Evolutionary conservation across 1,140 invertebrate genomes (phyloP), one percentile per base, ranked within the genome.

Genomic region (Phthorimaea operculella): DNA sequence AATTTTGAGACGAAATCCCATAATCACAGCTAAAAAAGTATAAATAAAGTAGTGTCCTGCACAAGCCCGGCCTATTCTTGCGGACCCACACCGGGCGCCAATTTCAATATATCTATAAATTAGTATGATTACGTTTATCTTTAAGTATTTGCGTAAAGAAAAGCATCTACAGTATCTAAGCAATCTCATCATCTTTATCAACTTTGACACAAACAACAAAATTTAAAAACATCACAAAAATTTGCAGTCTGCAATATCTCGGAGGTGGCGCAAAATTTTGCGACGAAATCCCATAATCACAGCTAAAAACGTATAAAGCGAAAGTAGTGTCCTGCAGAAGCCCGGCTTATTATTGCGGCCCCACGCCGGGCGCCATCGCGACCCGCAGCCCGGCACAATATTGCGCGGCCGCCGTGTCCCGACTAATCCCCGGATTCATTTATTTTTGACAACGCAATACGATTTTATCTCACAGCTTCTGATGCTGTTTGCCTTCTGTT

Each of bases 391-490:
- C 21, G 21, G 21, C 68, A 81, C 79, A 79, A 81, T 82, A 82
- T 82, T 82, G 81, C 81, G 69, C 63, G 68, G 66, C 68, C 59
- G 21, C 72, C 74, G 74, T 80, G 76, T 78, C 72, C 76, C 70
- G 66, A 72, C 81, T 84, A 84, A 84, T 84, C 79, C 78, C 67
- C 62, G 76, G 78, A 84, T 84, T 84, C 81, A 84, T 84, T 84
- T 84, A 84, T 84, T 84, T 84, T 84, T 84, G 81, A 84, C 81
- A 84, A 84, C 81, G 81, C 81, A 81, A 84, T 84, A 83, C 79
- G 81, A 84, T 84, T 84, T 83, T 84, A 84, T 84, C 81, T 81
- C 76, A 79, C 75, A 76, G 79, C 81, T 83, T 84, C 81, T 75
- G 77, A 84, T 83, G 79, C 78, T 83, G 81, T 85, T 85, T 85